A percentile compares a stretch with the other conserved stretches of the same genome.
Evolutionary conservation across 2,888 invertebrate species (phyloP).

Genomic region (Oligia strigilis): DNA sequence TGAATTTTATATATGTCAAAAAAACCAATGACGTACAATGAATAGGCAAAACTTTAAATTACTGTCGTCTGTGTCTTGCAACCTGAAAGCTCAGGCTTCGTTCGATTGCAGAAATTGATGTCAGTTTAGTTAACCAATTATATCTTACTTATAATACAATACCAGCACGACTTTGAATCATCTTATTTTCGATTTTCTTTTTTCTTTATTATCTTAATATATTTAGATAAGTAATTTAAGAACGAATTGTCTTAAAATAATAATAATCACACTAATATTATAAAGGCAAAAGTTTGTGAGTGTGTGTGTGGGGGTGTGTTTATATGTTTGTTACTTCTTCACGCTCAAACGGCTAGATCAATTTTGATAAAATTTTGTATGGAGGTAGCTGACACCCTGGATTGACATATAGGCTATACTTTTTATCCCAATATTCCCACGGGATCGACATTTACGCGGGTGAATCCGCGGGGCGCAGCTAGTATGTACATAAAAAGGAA

Average conservation of each 20-base stretch:
- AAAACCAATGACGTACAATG: conserved; percentile 9
- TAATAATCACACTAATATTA: not conserved
- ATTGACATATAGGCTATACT: too few relatives aligned
- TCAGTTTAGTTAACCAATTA: not conserved
- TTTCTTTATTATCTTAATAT: not conserved
- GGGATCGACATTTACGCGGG: too few relatives aligned
- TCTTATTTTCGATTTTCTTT: not conserved
- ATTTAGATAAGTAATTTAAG: not conserved
- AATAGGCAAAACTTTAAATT: conserved; percentile 9
- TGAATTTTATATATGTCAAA: conserved; percentile 2
- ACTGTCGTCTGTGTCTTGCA: not conserved
- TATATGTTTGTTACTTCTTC: too few relatives aligned
- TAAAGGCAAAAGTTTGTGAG: too few relatives aligned
- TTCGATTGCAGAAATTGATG: not conserved
- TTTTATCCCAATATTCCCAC: too few relatives aligned
- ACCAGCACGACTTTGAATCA: not conserved
- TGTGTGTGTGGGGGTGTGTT: too few relatives aligned
- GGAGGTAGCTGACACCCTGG: too few relatives aligned
- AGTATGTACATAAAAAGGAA: not conserved
- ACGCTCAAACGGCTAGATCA: too few relatives aligned
- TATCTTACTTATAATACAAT: too few relatives aligned
- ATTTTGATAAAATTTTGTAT: too few relatives aligned
- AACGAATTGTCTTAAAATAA: not conserved
- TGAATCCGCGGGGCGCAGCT: too few relatives aligned
- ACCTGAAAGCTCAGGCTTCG: not conserved